phyloP scores from a whole-genome alignment of 1,140 invertebrate species.

The Lordiphosa clarofinis region DNA sequence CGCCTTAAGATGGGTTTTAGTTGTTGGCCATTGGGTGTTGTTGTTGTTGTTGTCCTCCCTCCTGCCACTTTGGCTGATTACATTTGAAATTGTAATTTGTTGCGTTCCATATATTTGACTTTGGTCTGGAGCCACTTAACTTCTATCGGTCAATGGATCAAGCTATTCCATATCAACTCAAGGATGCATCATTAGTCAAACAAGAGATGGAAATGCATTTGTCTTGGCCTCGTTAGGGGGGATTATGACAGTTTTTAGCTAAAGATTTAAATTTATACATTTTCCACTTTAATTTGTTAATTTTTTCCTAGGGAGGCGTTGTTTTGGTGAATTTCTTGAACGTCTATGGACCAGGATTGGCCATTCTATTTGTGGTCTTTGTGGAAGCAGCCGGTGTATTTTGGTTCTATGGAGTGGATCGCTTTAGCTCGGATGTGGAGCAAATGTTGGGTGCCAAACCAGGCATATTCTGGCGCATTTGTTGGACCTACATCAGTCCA shows the following conservation, averaged over 20 bases:
- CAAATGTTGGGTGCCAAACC: constrained; percentile 94
- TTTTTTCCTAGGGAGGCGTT: constrained; percentile 87
- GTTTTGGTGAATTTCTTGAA: constrained; percentile 97
- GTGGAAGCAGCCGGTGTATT: constrained; percentile 97
- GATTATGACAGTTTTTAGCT: no score
- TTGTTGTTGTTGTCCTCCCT: constrained; percentile 26
- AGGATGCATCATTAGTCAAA: constrained; percentile 50
- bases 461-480: constrained; percentile 94
- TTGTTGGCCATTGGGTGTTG: constrained; percentile 6
- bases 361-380: constrained; percentile 97
- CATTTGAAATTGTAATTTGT: constrained; percentile 80
- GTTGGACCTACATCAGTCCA: constrained; percentile 95
- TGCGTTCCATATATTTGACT: constrained; percentile 46
- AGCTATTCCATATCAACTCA: constrained; percentile 51
- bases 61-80: constrained; percentile 80
- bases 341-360: constrained; percentile 96
- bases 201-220: constrained; percentile 1
- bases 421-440: constrained; percentile 93
- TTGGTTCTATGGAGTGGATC: constrained; percentile 96
- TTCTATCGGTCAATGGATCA: constrained; percentile 67
- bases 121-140: constrained; percentile 34
- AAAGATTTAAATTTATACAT: no score
- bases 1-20: constrained; percentile 11
- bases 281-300: not conserved
- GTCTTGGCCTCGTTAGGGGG: not conserved